Conservation (phyloP, 2,888 invertebrate genomes). For the Odontocerum albicorne region DNA sequence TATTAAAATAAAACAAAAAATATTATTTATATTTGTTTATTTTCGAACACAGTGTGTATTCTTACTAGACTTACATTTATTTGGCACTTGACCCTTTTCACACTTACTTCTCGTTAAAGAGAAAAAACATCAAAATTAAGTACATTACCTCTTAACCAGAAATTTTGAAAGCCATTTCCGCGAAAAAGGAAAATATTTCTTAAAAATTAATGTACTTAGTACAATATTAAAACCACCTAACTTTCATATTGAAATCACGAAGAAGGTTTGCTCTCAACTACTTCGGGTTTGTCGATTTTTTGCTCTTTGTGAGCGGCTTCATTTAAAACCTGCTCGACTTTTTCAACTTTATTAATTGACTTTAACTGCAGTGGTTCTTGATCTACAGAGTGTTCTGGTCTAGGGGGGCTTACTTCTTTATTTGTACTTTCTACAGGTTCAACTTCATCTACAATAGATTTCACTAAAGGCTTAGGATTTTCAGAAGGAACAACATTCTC, state of each 20-base stretch:
- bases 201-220: no score
- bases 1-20: background rate
- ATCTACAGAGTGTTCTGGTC: conserved; percentile 15
- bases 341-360: background rate
- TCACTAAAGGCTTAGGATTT: background rate
- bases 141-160: no score
- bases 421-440: conserved; percentile 3
- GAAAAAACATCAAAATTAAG: no score
- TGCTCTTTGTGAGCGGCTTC: no score
- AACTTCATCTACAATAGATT: conserved; percentile 1
- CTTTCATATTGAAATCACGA: no score
- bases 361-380: conserved; percentile 20
- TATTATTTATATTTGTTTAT: background rate
- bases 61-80: conserved; percentile 2
- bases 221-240: no score
- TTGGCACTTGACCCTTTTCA: conserved; percentile 23
- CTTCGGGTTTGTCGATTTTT: no score
- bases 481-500: no score
- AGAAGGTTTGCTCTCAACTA: no score
- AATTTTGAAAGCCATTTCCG: no score
- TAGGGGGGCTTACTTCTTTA: background rate
- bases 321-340: background rate
- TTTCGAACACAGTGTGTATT: background rate
- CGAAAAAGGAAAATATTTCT: no score
- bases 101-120: background rate